Percentiles rank a stretch among this genome's conserved stretches.
These are phyloP conservation scores for Lepus townsendii DNA, from an alignment of 2,797 vertebrate species.

Conservation along the genomic window DNA sequence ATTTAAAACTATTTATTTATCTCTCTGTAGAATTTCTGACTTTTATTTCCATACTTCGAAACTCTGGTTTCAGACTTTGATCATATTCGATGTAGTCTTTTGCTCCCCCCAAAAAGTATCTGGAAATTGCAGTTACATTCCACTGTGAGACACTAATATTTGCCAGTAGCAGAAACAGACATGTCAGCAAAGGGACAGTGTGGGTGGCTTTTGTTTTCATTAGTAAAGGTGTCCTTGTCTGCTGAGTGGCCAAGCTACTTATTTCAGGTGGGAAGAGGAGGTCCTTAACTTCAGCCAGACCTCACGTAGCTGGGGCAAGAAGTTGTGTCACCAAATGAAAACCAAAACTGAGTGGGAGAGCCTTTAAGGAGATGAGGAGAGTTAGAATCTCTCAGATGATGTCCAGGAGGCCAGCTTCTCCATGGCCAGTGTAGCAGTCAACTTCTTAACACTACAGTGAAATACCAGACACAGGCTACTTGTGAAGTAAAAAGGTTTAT, in stretches of 20 bases:
- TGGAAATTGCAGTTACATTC: not conserved
- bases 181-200: not conserved
- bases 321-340: not conserved
- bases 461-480: too few relatives aligned
- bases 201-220: not conserved
- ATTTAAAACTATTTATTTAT: not conserved
- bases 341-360: not conserved
- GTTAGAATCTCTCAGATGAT: not conserved
- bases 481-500: too few relatives aligned
- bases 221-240: not conserved
- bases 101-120: not conserved
- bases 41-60: not conserved
- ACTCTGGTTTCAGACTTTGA: slow-evolving; percentile 43
- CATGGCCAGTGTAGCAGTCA: too few relatives aligned
- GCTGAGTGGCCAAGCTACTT: not conserved
- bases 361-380: not conserved
- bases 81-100: not conserved
- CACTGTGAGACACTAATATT: not conserved
- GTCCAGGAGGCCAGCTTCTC: not conserved
- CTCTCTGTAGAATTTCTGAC: not conserved
- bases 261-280: not conserved
- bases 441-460: too few relatives aligned
- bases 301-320: not conserved
- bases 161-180: not conserved
- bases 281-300: not conserved